These are phyloP conservation scores for Monochamus alternatus DNA, from an alignment of 2,888 invertebrate species.

Conservation along the genomic window DNA sequence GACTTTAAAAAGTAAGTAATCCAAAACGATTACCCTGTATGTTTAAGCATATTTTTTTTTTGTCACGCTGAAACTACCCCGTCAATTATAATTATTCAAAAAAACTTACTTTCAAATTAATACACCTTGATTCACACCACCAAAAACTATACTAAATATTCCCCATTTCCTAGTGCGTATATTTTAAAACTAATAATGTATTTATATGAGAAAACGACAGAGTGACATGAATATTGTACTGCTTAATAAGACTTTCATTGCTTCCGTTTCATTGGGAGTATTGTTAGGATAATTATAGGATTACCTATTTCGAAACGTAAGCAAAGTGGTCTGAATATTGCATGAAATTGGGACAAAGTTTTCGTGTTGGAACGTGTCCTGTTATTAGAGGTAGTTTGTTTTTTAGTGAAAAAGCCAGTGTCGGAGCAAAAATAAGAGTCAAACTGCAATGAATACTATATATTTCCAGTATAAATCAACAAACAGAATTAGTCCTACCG, in stretches of 20 bases:
- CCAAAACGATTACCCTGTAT: no score
- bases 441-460: no score
- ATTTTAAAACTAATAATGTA: background rate
- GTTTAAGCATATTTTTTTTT: no score
- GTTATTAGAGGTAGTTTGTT: no score
- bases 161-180: background rate
- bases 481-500: no score
- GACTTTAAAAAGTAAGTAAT: no score
- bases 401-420: no score
- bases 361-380: background rate
- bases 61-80: background rate
- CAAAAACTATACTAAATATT: conserved; percentile 2
- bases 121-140: background rate
- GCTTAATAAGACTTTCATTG: conserved; percentile 10
- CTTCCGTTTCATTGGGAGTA: background rate
- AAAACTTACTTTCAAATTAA: conserved; percentile 1
- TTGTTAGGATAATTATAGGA: background rate
- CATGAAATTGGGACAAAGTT: background rate
- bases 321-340: background rate
- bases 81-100: background rate
- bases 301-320: background rate
- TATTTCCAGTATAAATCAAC: no score
- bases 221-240: conserved; percentile 12
- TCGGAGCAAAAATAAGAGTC: no score
- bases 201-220: conserved; percentile 30